phyloP scores from a whole-genome alignment of 2,888 invertebrate species.

The Hesperia comma region DNA sequence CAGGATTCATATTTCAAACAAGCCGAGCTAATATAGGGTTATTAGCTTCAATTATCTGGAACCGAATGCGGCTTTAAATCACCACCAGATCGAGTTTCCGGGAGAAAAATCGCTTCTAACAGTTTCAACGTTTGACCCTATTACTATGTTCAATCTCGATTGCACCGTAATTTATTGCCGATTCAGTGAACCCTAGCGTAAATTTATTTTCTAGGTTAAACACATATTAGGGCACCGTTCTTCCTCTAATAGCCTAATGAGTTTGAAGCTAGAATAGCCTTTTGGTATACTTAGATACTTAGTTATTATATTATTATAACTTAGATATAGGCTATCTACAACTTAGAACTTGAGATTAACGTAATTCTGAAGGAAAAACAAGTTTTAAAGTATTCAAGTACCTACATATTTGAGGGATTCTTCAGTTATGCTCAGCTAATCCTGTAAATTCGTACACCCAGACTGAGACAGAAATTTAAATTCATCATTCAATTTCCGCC shows the following conservation, averaged over 20 bases:
- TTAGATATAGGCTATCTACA: too few relatives aligned
- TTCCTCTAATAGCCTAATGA: not conserved
- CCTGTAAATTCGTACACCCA: too few relatives aligned
- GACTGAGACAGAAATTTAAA: too few relatives aligned
- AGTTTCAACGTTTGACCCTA: slow-evolving; percentile 31
- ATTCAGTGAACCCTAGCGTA: slow-evolving; percentile 24
- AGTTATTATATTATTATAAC: too few relatives aligned
- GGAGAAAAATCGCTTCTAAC: slow-evolving; percentile 28
- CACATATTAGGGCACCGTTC: slow-evolving; percentile 19
- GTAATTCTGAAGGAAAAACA: too few relatives aligned
- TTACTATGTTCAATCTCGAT: slow-evolving; percentile 28
- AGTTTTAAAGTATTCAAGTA: too few relatives aligned
- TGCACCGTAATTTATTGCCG: slow-evolving; percentile 25
- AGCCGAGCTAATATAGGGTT: too few relatives aligned
- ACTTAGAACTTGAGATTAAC: too few relatives aligned
- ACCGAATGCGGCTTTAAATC: slow-evolving; percentile 19
- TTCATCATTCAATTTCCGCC: too few relatives aligned
- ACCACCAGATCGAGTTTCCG: slow-evolving; percentile 8
- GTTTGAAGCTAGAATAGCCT: not conserved
- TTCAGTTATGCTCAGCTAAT: too few relatives aligned
- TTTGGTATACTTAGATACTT: too few relatives aligned
- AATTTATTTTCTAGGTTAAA: slow-evolving; percentile 33
- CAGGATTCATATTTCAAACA: not conserved
- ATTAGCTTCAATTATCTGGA: slow-evolving; percentile 23
- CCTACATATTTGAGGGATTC: too few relatives aligned